These are phyloP conservation scores for Leucophenga maculata DNA, from an alignment of 2,888 invertebrate genomes.

Conservation along the genomic window DNA sequence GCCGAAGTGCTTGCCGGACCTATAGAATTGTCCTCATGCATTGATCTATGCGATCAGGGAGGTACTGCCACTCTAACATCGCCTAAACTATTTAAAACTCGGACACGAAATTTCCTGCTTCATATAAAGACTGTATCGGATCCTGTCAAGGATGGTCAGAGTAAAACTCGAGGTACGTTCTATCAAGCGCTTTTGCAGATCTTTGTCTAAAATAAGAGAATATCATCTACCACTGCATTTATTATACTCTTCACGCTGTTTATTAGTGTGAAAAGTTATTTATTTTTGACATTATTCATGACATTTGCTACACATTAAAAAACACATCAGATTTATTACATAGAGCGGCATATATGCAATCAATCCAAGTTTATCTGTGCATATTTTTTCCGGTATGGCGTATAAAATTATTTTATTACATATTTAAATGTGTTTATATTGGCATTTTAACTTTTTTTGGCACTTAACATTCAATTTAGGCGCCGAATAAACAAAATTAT, in stretches of 20 bases:
- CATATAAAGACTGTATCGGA: constrained; percentile 82
- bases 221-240: constrained; percentile 14
- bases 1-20: constrained; percentile 94
- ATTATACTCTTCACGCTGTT: background rate
- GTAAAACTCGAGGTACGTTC: constrained; percentile 69
- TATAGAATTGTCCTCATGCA: constrained; percentile 83
- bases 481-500: too few relatives aligned
- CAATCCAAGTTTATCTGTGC: too few relatives aligned
- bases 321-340: too few relatives aligned
- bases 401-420: too few relatives aligned
- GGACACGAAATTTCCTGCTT: constrained; percentile 84
- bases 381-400: too few relatives aligned
- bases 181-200: too few relatives aligned
- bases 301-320: too few relatives aligned
- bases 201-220: background rate
- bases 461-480: too few relatives aligned
- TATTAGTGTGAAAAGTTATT: too few relatives aligned
- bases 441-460: too few relatives aligned
- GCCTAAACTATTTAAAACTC: constrained; percentile 84
- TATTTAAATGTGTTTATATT: too few relatives aligned
- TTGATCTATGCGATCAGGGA: constrained; percentile 88
- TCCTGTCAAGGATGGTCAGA: constrained; percentile 76
- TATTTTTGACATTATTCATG: background rate
- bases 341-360: too few relatives aligned
- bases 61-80: constrained; percentile 90